Percentiles rank a stretch among this genome's conserved stretches.
These are phyloP conservation scores for Pipistrellus pipistrellus DNA, from an alignment of 2,797 vertebrate species.

Conservation along the genomic window DNA sequence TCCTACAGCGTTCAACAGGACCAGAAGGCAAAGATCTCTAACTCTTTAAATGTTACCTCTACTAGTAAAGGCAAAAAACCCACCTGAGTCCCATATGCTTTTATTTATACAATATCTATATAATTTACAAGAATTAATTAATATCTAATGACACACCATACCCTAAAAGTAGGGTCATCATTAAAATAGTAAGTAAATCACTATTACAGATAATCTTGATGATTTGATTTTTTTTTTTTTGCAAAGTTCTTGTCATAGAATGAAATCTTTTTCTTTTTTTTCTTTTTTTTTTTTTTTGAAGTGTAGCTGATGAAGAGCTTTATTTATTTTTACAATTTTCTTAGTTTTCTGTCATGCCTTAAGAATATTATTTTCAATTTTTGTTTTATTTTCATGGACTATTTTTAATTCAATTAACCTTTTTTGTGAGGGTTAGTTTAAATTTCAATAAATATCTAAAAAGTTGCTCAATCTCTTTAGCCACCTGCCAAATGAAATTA, in stretches of 20 bases:
- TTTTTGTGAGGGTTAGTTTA: not conserved
- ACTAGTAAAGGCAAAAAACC: not conserved
- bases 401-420: not conserved
- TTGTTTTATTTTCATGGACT: not conserved
- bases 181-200: not conserved
- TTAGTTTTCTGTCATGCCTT: not conserved
- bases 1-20: not conserved
- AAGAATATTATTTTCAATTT: conserved; percentile 12
- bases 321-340: not conserved
- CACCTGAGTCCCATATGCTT: not conserved
- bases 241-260: not conserved
- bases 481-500: not conserved
- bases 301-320: not conserved
- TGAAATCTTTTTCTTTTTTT: not conserved
- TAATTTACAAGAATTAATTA: not conserved
- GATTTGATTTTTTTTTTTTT: not conserved
- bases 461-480: not conserved
- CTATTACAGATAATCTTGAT: not conserved
- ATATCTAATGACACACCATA: not conserved
- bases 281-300: conserved; percentile 34
- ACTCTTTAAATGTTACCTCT: not conserved
- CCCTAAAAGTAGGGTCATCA: not conserved
- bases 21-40: not conserved
- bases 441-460: conserved; percentile 6
- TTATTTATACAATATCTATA: not conserved